Base-by-base conservation (phyloP, 2,888 invertebrate species). In the Papilio elwesi region DNA sequence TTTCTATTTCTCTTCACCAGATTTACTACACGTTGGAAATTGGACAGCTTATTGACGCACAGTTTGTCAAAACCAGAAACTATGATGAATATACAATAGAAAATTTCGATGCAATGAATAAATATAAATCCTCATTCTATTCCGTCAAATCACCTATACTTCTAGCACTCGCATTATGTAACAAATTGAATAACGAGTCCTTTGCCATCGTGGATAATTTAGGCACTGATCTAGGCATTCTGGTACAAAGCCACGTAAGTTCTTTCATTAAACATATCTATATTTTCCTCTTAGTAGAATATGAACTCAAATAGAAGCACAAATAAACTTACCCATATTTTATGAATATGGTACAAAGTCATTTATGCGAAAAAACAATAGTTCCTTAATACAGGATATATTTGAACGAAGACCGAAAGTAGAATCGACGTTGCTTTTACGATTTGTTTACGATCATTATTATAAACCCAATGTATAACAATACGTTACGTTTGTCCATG, bases 61-160 rank as follows among this genome's bases (percentile, higher is more conserved):
- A 59, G 26, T 69, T 69, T 51, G 49, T 69, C 15, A 57, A 68
- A 57, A 13, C 47, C 6, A 57, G 48, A 47, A 68, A 68, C 26
- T 68, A 68, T 26, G 75, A 70, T 65, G 69, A 76, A 74, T 68
- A 48, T 26, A 68, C 68, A 10, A 43, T 67, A 10, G 36, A 68
- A 48, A 68, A 57, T 49, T 68, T 57, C n/a, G 57, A 68, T 48
- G 68, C 55, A 0, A 68, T 68, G 68, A 57, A 57, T 49, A 68
- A 57, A 68, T 57, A 68, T 57, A 68, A 68, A 68, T 74, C 73
- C 72, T 77, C 76, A 70, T 70, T 74, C 75, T 76, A 76, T 76
- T 77, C 75, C 70, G 75, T 76, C 66, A 73, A 72, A 74, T 75
- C 74, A 71, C 77, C 76, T 65, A 68, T 68, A 26, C 68, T 68